Base-by-base conservation (phyloP, 1,140 invertebrate species). In the Drosophila mojavensis region DNA sequence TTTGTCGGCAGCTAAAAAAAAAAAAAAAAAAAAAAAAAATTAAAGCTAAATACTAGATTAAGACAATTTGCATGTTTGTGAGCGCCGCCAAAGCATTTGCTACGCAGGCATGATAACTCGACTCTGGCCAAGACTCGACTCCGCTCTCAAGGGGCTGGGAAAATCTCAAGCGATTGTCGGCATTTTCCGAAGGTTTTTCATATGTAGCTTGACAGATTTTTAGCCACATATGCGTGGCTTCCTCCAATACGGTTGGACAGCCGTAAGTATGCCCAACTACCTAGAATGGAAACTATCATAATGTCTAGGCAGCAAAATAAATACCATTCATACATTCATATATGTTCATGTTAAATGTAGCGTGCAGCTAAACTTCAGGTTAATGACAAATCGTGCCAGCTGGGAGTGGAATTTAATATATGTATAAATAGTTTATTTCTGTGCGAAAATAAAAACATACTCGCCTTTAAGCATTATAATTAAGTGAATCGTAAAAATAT, bases 131-230 rank as follows among this genome's bases (percentile, higher is more conserved):
- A 33, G 33, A 33, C 6, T 33, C 33, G 48, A 26, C 17, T 50
- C 47, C 63, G 28, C 33, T 28, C 9, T 39, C 36, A 55, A 15
- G 55, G 15, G 6, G 50, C 54, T 85, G 83, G 83, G 79, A 88
- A 88, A 88, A 88, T 80, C 45, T 43, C 67, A 56, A 68, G 51
- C 77, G 76, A 85, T 88, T 88, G 83, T 88, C 79, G 83, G 79
- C 73, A 61, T 88, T 88, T 88, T 88, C 79, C 83, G 83, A 88
- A 88, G 83, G 83, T 88, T 88, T 83, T 83, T 55, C 72, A 86
- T 62, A 73, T 77, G 78, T 45, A 64, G 30, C 60, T 75, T 69
- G 71, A 69, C 78, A 55, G 50, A 51, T 30, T 75, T 56, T 67
- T 41, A 15, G 64, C 53, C 62, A 81, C 72, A 79, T 84, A 66